Conservation (phyloP, 2,113 vertebrate genomes). For the Dipodomys merriami region DNA sequence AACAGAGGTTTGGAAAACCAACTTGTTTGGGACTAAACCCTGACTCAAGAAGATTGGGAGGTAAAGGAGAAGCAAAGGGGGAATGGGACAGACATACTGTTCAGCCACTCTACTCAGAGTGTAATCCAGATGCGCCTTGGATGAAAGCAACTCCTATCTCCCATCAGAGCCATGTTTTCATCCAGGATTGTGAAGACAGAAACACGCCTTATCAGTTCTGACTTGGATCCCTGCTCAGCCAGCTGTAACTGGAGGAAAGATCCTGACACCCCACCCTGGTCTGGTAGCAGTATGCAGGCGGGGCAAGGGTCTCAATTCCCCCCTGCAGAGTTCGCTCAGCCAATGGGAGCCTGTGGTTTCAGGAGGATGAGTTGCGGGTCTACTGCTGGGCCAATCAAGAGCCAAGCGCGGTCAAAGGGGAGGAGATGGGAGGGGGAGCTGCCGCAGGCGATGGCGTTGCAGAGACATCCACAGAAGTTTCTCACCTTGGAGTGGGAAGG, state of each 20-base stretch:
- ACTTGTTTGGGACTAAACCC: slow-evolving; percentile 29
- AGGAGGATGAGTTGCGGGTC: slow-evolving; percentile 38
- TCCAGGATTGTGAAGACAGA: neutral
- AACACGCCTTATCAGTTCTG: neutral
- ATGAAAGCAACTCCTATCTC: neutral
- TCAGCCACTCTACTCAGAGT: slow-evolving; percentile 44
- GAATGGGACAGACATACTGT: neutral
- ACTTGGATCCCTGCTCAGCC: neutral
- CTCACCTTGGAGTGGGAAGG: slow-evolving; percentile 77
- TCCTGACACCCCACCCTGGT: neutral
- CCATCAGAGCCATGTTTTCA: neutral
- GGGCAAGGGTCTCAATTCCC: neutral
- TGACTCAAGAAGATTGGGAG: neutral
- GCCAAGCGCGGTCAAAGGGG: slow-evolving; percentile 59
- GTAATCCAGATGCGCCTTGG: neutral
- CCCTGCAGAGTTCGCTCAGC: slow-evolving; percentile 49
- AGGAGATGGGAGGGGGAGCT: slow-evolving; percentile 62
- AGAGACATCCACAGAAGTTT: slow-evolving; percentile 73
- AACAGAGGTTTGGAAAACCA: neutral
- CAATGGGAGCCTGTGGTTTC: slow-evolving; percentile 63
- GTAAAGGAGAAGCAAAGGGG: neutral
- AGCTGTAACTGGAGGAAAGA: neutral
- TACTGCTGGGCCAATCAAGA: slow-evolving; percentile 74
- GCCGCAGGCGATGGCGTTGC: slow-evolving; percentile 59
- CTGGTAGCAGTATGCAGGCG: too few species aligned